phyloP scores from a whole-genome alignment of 2,888 invertebrate species.

The Tenthredo livida region DNA sequence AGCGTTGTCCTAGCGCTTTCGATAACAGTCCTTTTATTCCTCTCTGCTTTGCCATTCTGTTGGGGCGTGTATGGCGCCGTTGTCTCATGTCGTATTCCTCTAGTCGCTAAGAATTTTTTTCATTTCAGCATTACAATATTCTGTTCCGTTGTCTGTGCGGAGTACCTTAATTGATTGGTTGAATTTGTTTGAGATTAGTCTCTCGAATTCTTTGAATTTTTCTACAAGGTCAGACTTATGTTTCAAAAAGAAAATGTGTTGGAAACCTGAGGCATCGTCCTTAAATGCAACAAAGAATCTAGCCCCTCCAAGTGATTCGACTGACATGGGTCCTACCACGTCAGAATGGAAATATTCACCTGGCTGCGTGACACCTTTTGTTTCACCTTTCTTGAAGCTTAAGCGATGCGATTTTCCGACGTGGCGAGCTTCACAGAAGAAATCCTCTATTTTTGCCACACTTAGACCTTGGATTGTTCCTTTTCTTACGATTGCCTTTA shows the following conservation, averaged over 20 bases:
- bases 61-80: conserved; percentile 58
- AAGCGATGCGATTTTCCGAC: neutral
- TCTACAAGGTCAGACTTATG: neutral
- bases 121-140: conserved; percentile 54
- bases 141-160: conserved; percentile 54
- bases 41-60: conserved; percentile 56
- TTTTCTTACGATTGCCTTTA: no score
- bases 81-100: conserved; percentile 54
- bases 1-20: conserved; percentile 57
- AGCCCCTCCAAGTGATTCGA: neutral
- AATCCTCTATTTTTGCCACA: conserved; percentile 14
- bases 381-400: neutral
- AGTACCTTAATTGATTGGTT: neutral
- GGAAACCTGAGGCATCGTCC: neutral
- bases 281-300: neutral
- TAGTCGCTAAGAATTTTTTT: neutral
- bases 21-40: conserved; percentile 55
- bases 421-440: neutral
- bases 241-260: neutral
- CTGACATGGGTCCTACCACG: conserved; percentile 5
- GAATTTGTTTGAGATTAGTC: neutral
- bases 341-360: neutral
- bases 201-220: conserved; percentile 1
- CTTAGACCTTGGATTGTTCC: no score
- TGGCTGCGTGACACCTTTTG: neutral